Base-by-base conservation (phyloP, 2,888 invertebrate species). In the Caenorhabditis macrosperma region DNA sequence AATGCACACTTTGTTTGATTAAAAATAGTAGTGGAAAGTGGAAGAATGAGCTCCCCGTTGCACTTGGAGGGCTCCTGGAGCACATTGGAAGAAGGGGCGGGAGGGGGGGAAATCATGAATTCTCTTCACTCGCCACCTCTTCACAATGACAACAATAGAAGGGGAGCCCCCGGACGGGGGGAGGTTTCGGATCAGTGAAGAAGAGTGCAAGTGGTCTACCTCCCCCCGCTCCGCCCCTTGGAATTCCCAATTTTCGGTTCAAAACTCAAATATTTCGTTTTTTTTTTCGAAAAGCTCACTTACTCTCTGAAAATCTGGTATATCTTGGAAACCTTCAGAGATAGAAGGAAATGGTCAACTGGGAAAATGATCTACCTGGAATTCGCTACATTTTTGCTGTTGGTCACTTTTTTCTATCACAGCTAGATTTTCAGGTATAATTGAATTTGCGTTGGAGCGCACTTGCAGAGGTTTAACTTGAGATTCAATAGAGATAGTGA, bases 101-200 rank as follows among this genome's bases (percentile, higher is more conserved):
- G 30, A 22, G 35, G 52, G 44, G 28, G 41, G 55, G 44, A 46
- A 48, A 69, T 69, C 48, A 69, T 69, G 59, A 69, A 69, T 69
- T 69, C 68, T 57, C 6, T 41, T 57, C 20, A 17, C 28, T 38
- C 28, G 33, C 52, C 28, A 50, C 64, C 38, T 17, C 15, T 15
- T 15, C 20, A 38, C 22, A 41, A 57, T n/a, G n/a, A n/a, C 9
- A 17, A 63, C 22, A 17, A 67, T 22, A 67, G 46, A 41, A 67
- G 46, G 35, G 46, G 5, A n/a, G 28, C 7, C 6, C 9, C 15
- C 9, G 33, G 46, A n/a, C n/a, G n/a, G n/a, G 12, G 24, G 15
- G 41, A 57, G 38, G 38, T 68, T 68, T 68, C 68, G 68, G 68
- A 68, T 68, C 68, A 68, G 35, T 68, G 68, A 22, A 68, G 48